Conservation (phyloP, 1,140 invertebrate species). For the Drosophila bipectinata region DNA sequence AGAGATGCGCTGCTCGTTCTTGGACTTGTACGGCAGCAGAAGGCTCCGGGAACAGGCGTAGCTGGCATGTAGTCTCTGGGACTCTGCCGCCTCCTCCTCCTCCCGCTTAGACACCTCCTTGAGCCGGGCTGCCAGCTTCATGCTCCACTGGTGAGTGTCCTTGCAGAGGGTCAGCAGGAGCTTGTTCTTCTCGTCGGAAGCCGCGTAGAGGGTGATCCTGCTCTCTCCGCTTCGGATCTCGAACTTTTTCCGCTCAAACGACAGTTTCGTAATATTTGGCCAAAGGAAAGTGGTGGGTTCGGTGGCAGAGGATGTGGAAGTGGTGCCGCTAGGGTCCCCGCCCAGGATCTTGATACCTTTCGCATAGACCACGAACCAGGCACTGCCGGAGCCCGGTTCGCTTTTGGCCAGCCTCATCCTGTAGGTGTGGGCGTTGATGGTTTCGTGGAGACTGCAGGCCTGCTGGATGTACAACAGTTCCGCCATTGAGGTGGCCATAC, state of each 20-base stretch:
- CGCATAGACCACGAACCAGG: conserved; percentile 93
- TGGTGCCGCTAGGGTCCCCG: conserved; percentile 8
- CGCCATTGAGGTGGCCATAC: conserved; percentile 90
- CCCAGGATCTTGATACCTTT: conserved; percentile 93
- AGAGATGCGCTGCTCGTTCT: conserved; percentile 93
- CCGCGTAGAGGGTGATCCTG: conserved; percentile 95
- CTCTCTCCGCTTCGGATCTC: conserved; percentile 95
- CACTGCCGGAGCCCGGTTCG: conserved; percentile 89
- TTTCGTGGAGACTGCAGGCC: conserved; percentile 92
- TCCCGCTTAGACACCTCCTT: conserved; percentile 91
- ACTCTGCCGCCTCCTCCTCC: conserved; percentile 86
- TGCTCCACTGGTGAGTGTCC: conserved; percentile 96
- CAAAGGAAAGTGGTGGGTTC: conserved; percentile 92
- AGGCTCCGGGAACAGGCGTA: conserved; percentile 88
- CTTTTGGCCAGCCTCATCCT: conserved; percentile 93
- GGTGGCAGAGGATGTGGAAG: conserved; percentile 38
- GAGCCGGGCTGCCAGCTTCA: conserved; percentile 94
- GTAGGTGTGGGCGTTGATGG: conserved; percentile 96
- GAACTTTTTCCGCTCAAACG: conserved; percentile 98
- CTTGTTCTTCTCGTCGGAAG: conserved; percentile 96
- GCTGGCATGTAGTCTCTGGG: conserved; percentile 85
- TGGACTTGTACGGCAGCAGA: conserved; percentile 86
- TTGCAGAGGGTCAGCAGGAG: conserved; percentile 94
- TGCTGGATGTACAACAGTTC: conserved; percentile 94
- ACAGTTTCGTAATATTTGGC: conserved; percentile 96